These are phyloP conservation scores for Propsilocerus akamusi DNA, from an alignment of 1,140 invertebrate genomes.

Conservation along the genomic window DNA sequence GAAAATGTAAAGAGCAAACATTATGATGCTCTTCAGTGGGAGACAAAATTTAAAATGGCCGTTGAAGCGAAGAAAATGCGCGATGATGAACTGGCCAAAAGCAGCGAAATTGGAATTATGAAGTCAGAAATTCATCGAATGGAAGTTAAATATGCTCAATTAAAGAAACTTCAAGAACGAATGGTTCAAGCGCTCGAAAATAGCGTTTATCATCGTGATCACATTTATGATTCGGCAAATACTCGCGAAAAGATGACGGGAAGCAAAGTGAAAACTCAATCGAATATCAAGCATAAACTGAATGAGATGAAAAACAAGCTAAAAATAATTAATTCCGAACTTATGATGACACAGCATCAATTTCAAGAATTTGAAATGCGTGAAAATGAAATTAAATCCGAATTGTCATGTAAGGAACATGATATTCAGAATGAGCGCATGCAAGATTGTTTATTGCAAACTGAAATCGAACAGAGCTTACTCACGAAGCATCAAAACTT, in stretches of 20 bases:
- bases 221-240: conserved; percentile 36
- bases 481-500: conserved; percentile 30
- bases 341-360: conserved; percentile 7
- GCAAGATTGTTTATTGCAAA: conserved; percentile 25
- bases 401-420: conserved; percentile 11
- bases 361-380: conserved; percentile 10
- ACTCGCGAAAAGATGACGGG: conserved; percentile 30
- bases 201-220: conserved; percentile 48
- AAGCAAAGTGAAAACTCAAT: conserved; percentile 13
- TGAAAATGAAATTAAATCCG: conserved; percentile 16
- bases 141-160: conserved; percentile 46
- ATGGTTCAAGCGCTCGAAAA: conserved; percentile 55
- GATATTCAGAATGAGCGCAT: conserved; percentile 27
- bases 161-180: conserved; percentile 53
- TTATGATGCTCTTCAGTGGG: conserved; percentile 52
- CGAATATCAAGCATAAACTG: conserved; percentile 25
- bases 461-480: conserved; percentile 18
- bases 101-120: conserved; percentile 52
- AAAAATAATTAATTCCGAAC: conserved; percentile 30
- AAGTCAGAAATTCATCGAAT: conserved; percentile 65
- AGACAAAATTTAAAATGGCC: conserved; percentile 54
- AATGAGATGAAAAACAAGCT: conserved; percentile 35
- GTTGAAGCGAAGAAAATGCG: conserved; percentile 45
- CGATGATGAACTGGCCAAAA: conserved; percentile 32
- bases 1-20: conserved; percentile 40